Evolutionary conservation across 1,140 invertebrate genomes (phyloP), one percentile per base, ranked within the genome.

Genomic region (Drosophila pectinifera): DNA sequence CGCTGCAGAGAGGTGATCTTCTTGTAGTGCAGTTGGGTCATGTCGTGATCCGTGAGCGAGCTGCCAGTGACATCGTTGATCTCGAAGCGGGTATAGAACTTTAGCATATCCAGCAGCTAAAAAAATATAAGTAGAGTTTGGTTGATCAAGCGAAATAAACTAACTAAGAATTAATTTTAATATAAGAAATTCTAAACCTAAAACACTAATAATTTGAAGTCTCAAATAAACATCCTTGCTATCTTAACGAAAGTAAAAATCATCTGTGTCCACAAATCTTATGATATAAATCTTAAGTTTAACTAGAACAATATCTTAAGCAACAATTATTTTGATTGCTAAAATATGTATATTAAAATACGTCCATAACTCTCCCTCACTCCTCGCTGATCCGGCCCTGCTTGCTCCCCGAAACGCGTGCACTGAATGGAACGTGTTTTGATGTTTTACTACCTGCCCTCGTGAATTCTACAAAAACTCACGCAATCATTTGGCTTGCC

Each of bases 61-160:
- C 99, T 97, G 0, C 99, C 99, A 3, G 96, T 97, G 79, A 97
- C 96, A 91, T 99, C 98, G 92, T 97, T 98, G 62, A 99, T 99
- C 93, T 99, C 99, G 93, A 99, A 99, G 67, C 97, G 94, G 0
- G 97, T 95, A 93, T 99, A 99, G 89, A 99, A 99, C 92, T 98
- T 98, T 11, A 99, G 93, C 95, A 98, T 98, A 70, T 99, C 97
- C 75, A 99, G 92, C 4, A 99, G 93, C 96, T 99, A 93, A 24
- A 95, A 94, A 53, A n/a, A 22, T 10, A 53, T n/a, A n/a, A n/a
- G n/a, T n/a, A n/a, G n/a, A n/a, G 3, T 31, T 13, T 4, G n/a
- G 22, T 46, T 26, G 0, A 31, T 49, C 80, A 8, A 13, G 41
- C 13, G 22, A n/a, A 39, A 11, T 11, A 34, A 36, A 75, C 16